A percentile compares a stretch with the other conserved stretches of the same genome.
Evolutionary conservation across 1,140 invertebrate species (phyloP).

Genomic region (Cyclina sinensis): DNA sequence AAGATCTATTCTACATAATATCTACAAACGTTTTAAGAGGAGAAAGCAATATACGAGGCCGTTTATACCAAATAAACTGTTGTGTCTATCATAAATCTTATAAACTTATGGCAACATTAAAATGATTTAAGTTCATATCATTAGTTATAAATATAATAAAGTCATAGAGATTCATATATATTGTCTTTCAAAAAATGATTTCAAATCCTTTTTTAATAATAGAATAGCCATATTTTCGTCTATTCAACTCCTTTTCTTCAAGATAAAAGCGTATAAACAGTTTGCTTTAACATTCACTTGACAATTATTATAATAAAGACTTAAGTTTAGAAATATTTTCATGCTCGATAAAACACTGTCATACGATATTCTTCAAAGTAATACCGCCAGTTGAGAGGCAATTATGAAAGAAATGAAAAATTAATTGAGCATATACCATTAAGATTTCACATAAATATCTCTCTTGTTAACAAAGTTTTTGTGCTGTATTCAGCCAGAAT

Average conservation of each 20-base stretch:
- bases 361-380: not conserved
- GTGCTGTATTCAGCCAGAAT: too few relatives aligned
- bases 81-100: too few relatives aligned
- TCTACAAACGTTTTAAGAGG: too few relatives aligned
- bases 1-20: too few relatives aligned
- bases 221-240: not conserved
- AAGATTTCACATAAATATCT: not conserved
- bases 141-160: not conserved
- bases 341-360: constrained; percentile 15
- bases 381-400: not conserved
- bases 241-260: not conserved
- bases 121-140: not conserved
- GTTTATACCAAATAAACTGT: too few relatives aligned
- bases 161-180: not conserved
- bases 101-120: not conserved
- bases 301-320: not conserved
- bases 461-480: not conserved
- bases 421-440: not conserved
- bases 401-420: constrained; percentile 10
- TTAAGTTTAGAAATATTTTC: not conserved
- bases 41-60: too few relatives aligned
- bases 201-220: not conserved
- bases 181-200: not conserved
- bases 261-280: not conserved
- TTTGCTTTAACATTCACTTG: not conserved